Base-by-base conservation (phyloP, 2,888 invertebrate species). In the Falcaria lacertinaria region DNA sequence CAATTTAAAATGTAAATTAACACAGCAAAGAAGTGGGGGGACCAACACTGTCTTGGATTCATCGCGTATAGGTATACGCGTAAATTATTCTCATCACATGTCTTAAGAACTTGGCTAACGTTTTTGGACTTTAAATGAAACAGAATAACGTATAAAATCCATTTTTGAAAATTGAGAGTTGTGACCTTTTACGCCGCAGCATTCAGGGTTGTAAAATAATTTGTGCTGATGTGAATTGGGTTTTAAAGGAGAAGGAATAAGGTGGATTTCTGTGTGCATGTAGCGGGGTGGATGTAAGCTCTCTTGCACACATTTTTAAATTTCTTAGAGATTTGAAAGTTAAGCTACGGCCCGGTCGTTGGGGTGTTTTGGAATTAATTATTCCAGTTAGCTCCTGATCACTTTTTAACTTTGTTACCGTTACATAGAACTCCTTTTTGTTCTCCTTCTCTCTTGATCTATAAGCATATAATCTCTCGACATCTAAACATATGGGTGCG, bases 1-100 rank as follows among this genome's bases (percentile, higher is more conserved):
- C 89, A 89, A 89, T 90, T 90, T 89, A 90, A 90, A 90, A 90
- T 90, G 89, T 89, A 90, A 90, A 90, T 90, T 89, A 89, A 89
- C 89, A 81, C 75, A 71, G 83, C 83, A 89, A 89, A 90, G 90
- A 90, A 90, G 79, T 77, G 64, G 76, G 79, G 77, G 77, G 78
- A 69, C 82, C 75, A 67, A 74, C 83, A 74, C 80, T 79, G 74
- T 82, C 83, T 85, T 81, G 62, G 67, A 73, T 64, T 69, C 77
- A 71, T 64, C 60, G 71, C 71, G 63, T 71, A 60, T 54, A 60
- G n/a, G n/a, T n/a, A n/a, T 28, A 42, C 38, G 37, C 43, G 33
- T 44, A 42, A 41, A 36, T 32, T n/a, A 16, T 0, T 41, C 41
- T 13, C 28, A 28, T 37, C 22, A 22, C 33, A 33, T 33, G 43